A percentile compares a stretch with the other conserved stretches of the same genome.
These are phyloP conservation scores for Colletes collaris DNA, from an alignment of 2,888 invertebrate genomes.

Conservation along the genomic window DNA sequence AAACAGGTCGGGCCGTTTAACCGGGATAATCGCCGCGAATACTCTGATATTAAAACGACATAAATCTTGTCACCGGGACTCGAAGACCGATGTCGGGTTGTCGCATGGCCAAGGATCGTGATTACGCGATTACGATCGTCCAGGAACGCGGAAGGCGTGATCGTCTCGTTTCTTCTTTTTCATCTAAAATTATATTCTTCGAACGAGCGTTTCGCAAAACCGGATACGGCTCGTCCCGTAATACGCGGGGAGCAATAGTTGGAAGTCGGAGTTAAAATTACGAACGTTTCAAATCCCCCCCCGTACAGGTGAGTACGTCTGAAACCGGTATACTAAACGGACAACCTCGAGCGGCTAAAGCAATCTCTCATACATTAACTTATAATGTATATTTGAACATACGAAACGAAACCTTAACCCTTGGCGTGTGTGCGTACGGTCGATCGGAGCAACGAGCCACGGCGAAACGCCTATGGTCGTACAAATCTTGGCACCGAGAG, in stretches of 20 bases:
- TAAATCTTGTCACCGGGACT: no score
- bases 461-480: no score
- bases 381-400: no score
- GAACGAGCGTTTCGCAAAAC: background rate
- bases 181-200: slow-evolving; percentile 15
- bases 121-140: no score
- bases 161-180: slow-evolving; percentile 6
- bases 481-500: no score
- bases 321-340: background rate
- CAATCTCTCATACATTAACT: no score
- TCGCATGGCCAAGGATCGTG: background rate
- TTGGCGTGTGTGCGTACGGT: no score
- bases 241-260: background rate
- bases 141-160: slow-evolving; percentile 8
- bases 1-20: no score
- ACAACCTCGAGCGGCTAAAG: background rate
- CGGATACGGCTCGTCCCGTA: background rate
- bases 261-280: slow-evolving; percentile 1
- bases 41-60: no score
- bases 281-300: background rate
- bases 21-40: no score
- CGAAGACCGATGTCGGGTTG: background rate
- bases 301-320: background rate
- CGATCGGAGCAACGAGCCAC: no score
- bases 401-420: no score